Evolutionary conservation across 2,888 invertebrate genomes (phyloP), one percentile per base, ranked within the genome.

Genomic region (Pristionchus exspectatus): DNA sequence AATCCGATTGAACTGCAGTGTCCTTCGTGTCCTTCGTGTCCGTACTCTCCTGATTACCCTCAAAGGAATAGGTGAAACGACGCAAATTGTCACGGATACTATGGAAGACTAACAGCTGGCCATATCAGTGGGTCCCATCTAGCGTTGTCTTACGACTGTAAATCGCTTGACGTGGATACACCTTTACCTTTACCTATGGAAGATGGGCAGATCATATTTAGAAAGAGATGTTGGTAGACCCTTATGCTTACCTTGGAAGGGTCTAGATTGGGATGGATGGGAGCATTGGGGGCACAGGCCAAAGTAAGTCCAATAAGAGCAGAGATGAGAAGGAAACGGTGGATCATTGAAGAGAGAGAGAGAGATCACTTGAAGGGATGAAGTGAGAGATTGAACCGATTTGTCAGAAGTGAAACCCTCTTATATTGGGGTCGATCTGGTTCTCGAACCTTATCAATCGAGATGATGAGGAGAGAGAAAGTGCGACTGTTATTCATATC

Each of bases 401-500:
- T 21, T 54, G 50, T 50, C 81, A 81, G n/a, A 72, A 14, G 21
- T 27, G 44, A n/a, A 24, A 50, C 50, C 27, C 27, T 50, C 50
- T 50, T 81, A 81, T 81, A 81, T 81, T 54, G n/a, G 27, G 84
- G 59, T 85, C 56, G 24, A 85, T 85, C 84, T 85, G 59, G 84
- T 85, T 85, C 84, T 56, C 56, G 84, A 85, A 85, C 84, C 84
- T 59, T 85, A 85, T 85, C 59, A 85, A 59, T 59, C 24, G 56
- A 21, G 83, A 83, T 24, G 56, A 24, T 50, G 83, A 83, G 27
- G 27, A 44, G 27, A 50, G 81, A 33, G 81, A 81, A 81, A 54
- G 81, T 81, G 38, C 38, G 50, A n/a, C 14, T 81, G 81, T 27
- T 81, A 81, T 81, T 81, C n/a, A 81, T 81, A 81, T 81, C 81